These are phyloP conservation scores for Mythimna impura DNA, from an alignment of 2,888 invertebrate genomes.

Conservation along the genomic window DNA sequence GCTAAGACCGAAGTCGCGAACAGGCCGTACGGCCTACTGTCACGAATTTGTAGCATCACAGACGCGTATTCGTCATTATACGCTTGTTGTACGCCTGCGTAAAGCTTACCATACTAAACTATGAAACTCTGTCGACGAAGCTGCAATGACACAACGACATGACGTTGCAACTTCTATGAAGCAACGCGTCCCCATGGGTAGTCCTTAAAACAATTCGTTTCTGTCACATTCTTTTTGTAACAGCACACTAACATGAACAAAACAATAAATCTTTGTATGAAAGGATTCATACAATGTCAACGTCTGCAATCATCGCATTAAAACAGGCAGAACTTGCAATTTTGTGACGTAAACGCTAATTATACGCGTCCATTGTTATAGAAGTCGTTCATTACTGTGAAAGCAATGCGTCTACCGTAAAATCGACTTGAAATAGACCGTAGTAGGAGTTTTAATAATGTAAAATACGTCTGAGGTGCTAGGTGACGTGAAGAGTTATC, in stretches of 20 bases:
- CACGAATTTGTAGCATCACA: too few relatives aligned
- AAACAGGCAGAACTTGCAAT: conserved; percentile 31
- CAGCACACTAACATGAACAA: background rate
- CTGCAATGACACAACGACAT: too few relatives aligned
- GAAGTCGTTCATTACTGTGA: conserved; percentile 36
- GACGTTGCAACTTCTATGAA: too few relatives aligned
- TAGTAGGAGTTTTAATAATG: conserved; percentile 16
- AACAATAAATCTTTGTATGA: background rate
- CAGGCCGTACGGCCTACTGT: too few relatives aligned
- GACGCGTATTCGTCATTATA: too few relatives aligned
- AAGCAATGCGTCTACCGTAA: conserved; percentile 41
- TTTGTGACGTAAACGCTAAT: conserved; percentile 46
- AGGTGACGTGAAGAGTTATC: background rate
- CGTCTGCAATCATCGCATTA: conserved; percentile 25
- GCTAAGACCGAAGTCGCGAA: too few relatives aligned
- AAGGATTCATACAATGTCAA: conserved; percentile 17
- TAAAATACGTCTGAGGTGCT: background rate
- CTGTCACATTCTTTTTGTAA: background rate
- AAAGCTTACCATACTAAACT: too few relatives aligned
- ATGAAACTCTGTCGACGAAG: too few relatives aligned
- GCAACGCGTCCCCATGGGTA: too few relatives aligned
- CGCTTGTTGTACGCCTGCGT: too few relatives aligned
- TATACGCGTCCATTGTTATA: conserved; percentile 51
- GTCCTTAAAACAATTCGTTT: background rate
- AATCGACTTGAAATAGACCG: conserved; percentile 29